phyloP scores from a whole-genome alignment of 2,888 invertebrate genomes.

The Metopia argyrocephala region DNA sequence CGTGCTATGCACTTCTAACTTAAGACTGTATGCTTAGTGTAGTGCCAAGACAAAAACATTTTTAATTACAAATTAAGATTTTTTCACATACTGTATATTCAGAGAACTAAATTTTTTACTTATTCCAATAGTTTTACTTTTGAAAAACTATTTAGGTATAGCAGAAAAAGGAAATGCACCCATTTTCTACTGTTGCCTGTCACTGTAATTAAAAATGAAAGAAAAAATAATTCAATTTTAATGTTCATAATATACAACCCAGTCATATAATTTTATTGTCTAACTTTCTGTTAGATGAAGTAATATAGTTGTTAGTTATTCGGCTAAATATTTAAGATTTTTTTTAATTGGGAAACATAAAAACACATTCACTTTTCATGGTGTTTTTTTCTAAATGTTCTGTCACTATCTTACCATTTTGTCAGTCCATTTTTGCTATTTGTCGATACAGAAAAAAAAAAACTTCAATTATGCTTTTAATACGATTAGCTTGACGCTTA shows the following conservation, averaged over 20 bases:
- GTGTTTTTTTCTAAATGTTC: conserved; percentile 48
- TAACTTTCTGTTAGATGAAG: neutral
- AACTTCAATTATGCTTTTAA: conserved; percentile 47
- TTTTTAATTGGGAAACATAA: neutral
- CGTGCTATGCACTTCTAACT: too few species aligned
- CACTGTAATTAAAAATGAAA: too few species aligned
- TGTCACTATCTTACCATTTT: neutral
- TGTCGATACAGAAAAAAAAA: neutral
- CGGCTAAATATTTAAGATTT: too few species aligned
- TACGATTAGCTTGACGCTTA: neutral
- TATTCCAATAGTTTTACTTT: too few species aligned
- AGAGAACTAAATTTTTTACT: too few species aligned
- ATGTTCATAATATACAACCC: neutral
- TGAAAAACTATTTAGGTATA: too few species aligned
- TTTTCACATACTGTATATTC: too few species aligned
- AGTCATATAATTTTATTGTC: neutral
- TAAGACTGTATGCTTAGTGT: too few species aligned
- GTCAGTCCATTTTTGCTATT: neutral
- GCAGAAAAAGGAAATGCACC: too few species aligned
- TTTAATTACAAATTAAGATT: too few species aligned
- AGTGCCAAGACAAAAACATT: too few species aligned
- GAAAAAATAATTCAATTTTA: neutral
- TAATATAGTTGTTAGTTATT: conserved; percentile 11
- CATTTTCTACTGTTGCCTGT: too few species aligned
- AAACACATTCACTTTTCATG: conserved; percentile 62